These are phyloP conservation scores for Actenoides hombroni DNA, from an alignment of 2,113 vertebrate species.

Conservation along the genomic window DNA sequence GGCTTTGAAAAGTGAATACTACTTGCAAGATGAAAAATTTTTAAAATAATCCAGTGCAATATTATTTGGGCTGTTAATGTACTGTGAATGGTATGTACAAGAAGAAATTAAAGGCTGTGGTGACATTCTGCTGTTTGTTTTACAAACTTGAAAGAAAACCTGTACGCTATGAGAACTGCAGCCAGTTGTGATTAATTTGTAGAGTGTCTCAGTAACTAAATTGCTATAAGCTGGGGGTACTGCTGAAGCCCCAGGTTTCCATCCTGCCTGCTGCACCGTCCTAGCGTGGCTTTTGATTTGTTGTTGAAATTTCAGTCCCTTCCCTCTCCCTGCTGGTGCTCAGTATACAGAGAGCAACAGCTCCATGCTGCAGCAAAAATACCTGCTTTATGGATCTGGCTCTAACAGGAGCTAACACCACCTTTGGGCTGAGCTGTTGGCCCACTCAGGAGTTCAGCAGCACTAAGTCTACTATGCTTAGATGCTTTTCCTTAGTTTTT, in stretches of 20 bases:
- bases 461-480: neutral
- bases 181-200: neutral
- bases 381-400: rapidly evolving
- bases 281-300: neutral
- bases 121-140: conserved; percentile 67
- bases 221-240: neutral
- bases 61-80: conserved; percentile 56
- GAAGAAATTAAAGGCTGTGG: conserved; percentile 64
- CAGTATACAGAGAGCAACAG: rapidly evolving
- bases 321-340: neutral
- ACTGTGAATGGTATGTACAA: conserved; percentile 57
- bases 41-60: conserved; percentile 45
- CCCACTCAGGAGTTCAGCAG: neutral
- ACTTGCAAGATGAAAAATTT: neutral
- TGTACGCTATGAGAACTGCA: conserved; percentile 6
- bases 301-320: neutral
- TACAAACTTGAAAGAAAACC: conserved; percentile 57
- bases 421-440: neutral
- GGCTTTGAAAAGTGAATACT: conserved; percentile 44
- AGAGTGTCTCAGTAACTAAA: neutral
- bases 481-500: neutral
- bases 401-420: rapidly evolving
- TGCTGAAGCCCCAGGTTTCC: neutral
- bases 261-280: neutral
- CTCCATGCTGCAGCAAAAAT: neutral